A percentile compares a stretch with the other conserved stretches of the same genome.
Evolutionary conservation across 2,888 invertebrate genomes (phyloP).

Genomic region (Abscondita cerata): DNA sequence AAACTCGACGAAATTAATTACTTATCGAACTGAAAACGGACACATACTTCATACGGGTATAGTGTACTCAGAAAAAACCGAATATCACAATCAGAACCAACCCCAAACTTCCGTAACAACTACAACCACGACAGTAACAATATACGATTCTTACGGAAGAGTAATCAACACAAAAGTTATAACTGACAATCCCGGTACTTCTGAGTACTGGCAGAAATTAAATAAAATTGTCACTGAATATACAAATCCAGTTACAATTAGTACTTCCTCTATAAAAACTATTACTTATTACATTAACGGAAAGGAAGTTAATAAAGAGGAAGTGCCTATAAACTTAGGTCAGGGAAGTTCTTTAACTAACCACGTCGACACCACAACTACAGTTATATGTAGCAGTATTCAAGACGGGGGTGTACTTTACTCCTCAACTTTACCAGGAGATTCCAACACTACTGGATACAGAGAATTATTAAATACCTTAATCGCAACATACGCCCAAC

Average conservation of each 20-base stretch:
- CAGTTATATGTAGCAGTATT: background rate
- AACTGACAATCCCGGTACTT: constrained; percentile 9
- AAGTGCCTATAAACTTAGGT: background rate
- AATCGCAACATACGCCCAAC: background rate
- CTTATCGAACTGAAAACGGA: background rate
- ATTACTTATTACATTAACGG: constrained; percentile 19
- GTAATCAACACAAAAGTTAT: constrained; percentile 8
- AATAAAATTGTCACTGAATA: constrained; percentile 9
- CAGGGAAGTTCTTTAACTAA: background rate
- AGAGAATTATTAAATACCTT: background rate
- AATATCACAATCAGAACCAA: constrained; percentile 9
- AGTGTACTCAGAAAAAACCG: background rate
- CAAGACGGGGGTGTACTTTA: background rate
- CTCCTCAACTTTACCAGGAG: background rate
- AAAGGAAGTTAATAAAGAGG: constrained; percentile 8
- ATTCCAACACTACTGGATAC: constrained; percentile 1
- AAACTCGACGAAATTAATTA: constrained; percentile 4
- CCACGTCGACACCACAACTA: background rate
- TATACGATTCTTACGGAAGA: constrained; percentile 4
- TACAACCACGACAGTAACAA: background rate
- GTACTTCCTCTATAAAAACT: background rate
- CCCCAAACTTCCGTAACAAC: constrained; percentile 2
- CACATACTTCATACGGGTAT: background rate
- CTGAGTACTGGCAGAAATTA: constrained; percentile 18
- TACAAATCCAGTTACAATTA: constrained; percentile 1